Conservation (phyloP, 2,888 invertebrate species). For the Epirrita christyi region DNA sequence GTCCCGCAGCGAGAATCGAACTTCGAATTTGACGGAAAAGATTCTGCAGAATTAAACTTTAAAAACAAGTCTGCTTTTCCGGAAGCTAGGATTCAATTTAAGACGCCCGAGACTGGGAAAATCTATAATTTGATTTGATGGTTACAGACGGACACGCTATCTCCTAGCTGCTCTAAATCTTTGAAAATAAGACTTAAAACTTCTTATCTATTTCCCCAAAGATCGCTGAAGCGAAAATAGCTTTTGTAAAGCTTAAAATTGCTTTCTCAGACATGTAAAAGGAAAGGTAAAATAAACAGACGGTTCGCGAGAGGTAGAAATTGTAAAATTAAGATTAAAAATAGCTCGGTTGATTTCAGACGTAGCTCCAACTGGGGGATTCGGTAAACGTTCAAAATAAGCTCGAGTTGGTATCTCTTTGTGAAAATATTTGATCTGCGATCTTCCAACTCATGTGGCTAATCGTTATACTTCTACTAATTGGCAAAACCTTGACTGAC, state of each 20-base stretch:
- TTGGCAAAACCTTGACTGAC: too few relatives aligned
- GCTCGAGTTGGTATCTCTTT: neutral
- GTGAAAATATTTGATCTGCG: constrained; percentile 4
- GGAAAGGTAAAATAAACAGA: constrained; percentile 27
- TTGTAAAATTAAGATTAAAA: constrained; percentile 33
- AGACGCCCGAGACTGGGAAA: constrained; percentile 18
- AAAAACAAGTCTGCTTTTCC: constrained; percentile 28
- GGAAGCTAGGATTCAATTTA: constrained; percentile 20
- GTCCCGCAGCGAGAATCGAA: too few relatives aligned
- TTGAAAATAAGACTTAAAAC: constrained; percentile 1
- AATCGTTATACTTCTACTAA: neutral
- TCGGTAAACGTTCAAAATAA: constrained; percentile 2
- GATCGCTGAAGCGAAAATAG: constrained; percentile 25
- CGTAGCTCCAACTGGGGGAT: constrained; percentile 11
- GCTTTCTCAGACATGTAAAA: constrained; percentile 22
- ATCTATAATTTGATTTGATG: constrained; percentile 26
- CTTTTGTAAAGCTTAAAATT: constrained; percentile 33
- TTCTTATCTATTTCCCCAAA: constrained; percentile 23
- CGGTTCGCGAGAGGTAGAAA: constrained; percentile 21
- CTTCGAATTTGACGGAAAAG: constrained; percentile 6
- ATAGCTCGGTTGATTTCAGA: constrained; percentile 22
- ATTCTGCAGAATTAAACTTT: constrained; percentile 22
- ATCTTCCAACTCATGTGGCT: neutral
- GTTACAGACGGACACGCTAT: constrained; percentile 4
- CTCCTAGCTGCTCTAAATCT: neutral